A percentile compares a stretch with the other conserved stretches of the same genome.
Conservation (phyloP, 2,797 vertebrate genomes). For the Microhierax caerulescens region DNA sequence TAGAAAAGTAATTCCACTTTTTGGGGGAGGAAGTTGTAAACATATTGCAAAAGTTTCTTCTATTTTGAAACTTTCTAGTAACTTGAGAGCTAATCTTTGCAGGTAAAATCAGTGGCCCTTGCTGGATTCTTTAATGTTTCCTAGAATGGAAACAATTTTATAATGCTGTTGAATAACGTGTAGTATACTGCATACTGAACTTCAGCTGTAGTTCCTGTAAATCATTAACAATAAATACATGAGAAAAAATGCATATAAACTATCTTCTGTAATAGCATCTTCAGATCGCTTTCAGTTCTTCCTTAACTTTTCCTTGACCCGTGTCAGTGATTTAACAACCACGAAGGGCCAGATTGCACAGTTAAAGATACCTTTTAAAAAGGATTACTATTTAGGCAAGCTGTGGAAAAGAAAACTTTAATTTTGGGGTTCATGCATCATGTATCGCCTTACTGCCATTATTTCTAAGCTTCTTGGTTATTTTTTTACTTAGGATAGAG, state of each 20-base stretch:
- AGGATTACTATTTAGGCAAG: not conserved
- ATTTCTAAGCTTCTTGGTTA: not conserved
- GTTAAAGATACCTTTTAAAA: not conserved
- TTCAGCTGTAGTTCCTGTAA: not conserved
- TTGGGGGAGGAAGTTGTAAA: not conserved
- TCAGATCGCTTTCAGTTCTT: not conserved
- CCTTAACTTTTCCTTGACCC: not conserved
- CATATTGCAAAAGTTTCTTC: not conserved
- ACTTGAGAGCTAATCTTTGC: not conserved
- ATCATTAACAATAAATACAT: not conserved
- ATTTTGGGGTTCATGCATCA: not conserved
- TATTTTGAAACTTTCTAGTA: not conserved
- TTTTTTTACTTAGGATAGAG: not conserved
- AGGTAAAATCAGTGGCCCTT: not conserved
- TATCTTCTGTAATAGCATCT: not conserved
- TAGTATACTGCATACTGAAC: not conserved
- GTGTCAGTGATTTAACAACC: not conserved
- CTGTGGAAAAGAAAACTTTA: not conserved
- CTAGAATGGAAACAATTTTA: not conserved
- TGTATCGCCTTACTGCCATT: not conserved
- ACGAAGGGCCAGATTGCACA: not conserved
- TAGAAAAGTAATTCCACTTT: not conserved
- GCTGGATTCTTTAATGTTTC: not conserved
- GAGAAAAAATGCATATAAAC: not conserved
- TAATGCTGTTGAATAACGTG: not conserved